Conservation (phyloP, 2,888 invertebrate species). For the Deladenus siricidicola region DNA sequence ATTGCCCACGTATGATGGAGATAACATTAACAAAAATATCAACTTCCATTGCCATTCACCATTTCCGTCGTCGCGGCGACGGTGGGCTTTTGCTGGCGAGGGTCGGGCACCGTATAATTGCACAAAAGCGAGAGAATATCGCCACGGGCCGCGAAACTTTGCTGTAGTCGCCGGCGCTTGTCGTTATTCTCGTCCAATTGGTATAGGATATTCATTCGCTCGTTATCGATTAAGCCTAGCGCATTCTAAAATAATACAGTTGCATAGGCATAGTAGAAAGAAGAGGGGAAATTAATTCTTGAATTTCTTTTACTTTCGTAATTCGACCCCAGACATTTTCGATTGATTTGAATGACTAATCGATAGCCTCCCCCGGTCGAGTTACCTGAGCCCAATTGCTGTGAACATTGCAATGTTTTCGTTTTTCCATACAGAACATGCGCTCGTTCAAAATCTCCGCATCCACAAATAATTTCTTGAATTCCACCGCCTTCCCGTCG, state of each 20-base stretch:
- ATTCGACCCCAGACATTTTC: background rate
- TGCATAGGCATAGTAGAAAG: too few species aligned
- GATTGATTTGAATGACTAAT: too few species aligned
- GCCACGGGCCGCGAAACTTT: conserved; percentile 16
- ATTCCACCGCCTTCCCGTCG: conserved; percentile 1
- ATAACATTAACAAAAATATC: too few species aligned
- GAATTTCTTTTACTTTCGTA: background rate
- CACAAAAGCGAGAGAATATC: conserved; percentile 28
- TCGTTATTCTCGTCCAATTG: conserved; percentile 34
- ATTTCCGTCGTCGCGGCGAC: too few species aligned
- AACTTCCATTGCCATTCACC: too few species aligned
- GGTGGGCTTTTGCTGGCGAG: too few species aligned
- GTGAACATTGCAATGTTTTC: conserved; percentile 32
- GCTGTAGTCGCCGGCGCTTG: conserved; percentile 11
- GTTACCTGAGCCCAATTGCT: conserved; percentile 33
- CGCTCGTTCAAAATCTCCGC: conserved; percentile 23
- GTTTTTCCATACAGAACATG: conserved; percentile 27
- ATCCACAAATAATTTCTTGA: conserved; percentile 14
- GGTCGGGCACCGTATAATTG: conserved; percentile 7
- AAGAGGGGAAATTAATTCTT: background rate
- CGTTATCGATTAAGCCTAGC: conserved; percentile 35
- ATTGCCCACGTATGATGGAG: too few species aligned
- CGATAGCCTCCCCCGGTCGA: too few species aligned
- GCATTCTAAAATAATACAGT: too few species aligned
- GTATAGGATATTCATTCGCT: conserved; percentile 28